Conservation (phyloP, 1,140 invertebrate genomes). For the Zaprionus lachaisei region DNA sequence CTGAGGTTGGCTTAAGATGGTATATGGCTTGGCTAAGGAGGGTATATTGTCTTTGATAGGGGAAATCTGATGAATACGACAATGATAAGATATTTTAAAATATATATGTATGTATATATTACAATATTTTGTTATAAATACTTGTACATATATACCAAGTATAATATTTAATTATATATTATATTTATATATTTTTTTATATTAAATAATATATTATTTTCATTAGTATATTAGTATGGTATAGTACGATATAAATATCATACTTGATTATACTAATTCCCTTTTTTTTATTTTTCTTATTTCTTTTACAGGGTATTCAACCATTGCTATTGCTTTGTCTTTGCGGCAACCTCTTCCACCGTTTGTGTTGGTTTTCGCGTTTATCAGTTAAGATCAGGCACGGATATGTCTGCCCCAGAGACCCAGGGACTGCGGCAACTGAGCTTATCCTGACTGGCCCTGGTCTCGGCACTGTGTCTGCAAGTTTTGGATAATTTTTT, state of each 20-base stretch:
- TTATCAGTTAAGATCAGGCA: slow-evolving; percentile 80
- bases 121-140: no score
- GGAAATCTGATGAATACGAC: not conserved
- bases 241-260: no score
- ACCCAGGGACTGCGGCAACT: slow-evolving; percentile 13
- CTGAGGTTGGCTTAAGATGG: slow-evolving; percentile 49
- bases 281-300: not conserved
- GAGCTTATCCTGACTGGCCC: slow-evolving; percentile 64
- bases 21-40: not conserved
- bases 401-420: slow-evolving; percentile 50
- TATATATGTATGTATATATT: no score
- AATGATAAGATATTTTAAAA: no score
- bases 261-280: not conserved
- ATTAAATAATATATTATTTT: no score
- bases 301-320: slow-evolving; percentile 18
- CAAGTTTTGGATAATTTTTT: slow-evolving; percentile 64
- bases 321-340: not conserved
- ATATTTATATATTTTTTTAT: no score
- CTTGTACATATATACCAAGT: no score
- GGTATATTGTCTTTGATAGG: not conserved
- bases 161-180: no score
- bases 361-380: slow-evolving; percentile 75
- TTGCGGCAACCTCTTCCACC: slow-evolving; percentile 4
- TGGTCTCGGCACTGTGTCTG: slow-evolving; percentile 32
- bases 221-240: no score